Percentiles rank a stretch among this genome's conserved stretches.
Evolutionary conservation across 2,888 invertebrate species (phyloP).

Genomic region (Nebria salina): DNA sequence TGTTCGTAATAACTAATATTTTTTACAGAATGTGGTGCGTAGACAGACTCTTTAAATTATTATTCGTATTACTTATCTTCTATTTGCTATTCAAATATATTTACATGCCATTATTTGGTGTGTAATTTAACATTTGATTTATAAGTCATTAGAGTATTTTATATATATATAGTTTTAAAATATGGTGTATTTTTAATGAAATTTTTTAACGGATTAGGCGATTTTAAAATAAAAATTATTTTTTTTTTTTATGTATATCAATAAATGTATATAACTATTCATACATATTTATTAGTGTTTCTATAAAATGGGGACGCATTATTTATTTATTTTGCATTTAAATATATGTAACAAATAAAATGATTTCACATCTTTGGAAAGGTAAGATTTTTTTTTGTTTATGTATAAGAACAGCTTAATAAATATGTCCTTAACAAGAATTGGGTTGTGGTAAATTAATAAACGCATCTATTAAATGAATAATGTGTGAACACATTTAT

Average conservation of each 20-base stretch:
- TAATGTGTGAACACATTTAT: neutral
- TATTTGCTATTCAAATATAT: constrained; percentile 62
- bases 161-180: constrained; percentile 6
- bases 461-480: too few species aligned
- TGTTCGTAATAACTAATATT: constrained; percentile 47
- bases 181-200: constrained; percentile 17
- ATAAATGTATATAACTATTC: neutral
- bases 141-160: constrained; percentile 4
- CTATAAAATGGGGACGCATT: too few species aligned
- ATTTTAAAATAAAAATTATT: neutral
- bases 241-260: neutral
- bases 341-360: too few species aligned
- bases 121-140: constrained; percentile 8
- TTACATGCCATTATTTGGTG: constrained; percentile 31
- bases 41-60: constrained; percentile 75
- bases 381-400: neutral
- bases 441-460: neutral
- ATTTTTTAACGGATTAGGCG: constrained; percentile 22
- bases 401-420: neutral
- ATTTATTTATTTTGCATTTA: too few species aligned
- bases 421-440: neutral
- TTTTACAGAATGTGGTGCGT: constrained; percentile 86
- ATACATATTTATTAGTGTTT: neutral
- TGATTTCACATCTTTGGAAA: too few species aligned
- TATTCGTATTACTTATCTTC: constrained; percentile 73